Evolutionary conservation across 1,140 invertebrate genomes (phyloP), one percentile per base, ranked within the genome.

Genomic region (Euura saliciscinereae): DNA sequence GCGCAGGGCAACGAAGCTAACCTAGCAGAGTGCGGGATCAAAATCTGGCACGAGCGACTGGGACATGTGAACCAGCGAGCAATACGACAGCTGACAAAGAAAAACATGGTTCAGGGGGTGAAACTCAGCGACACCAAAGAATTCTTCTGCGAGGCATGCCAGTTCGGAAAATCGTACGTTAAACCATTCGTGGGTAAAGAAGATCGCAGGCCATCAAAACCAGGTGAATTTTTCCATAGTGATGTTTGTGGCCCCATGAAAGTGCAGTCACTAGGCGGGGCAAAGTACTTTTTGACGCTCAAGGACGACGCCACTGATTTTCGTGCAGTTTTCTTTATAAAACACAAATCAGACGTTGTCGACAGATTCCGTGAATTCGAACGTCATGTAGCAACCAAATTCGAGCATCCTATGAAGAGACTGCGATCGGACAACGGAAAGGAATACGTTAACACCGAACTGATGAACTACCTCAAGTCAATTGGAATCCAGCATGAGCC

Each of bases 241-340:
- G 87, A 89, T 74, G 69, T 88, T 1, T 85, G 81, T 73, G 87
- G 88, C 42, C 87, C 85, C 8, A 86, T 89, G 83, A 77, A 83
- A 10, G 71, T 77, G 6, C 68, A 13, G 28, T 85, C 83, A 4
- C 64, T 82, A 45, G 83, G 84, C 51, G 81, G 80, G 11, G 78
- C 80, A 5, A 71, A 69, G 6, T 89, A 87, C 73, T 83, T 86
- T 45, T 42, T 87, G 1, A 85, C 88, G 0, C 85, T 89, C 45
- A 87, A 85, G 3, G 87, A 89, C 77, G 86, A 89, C 43, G 85
- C 69, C 68, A 78, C 82, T 6, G 75, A 82, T 64, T 86, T 85
- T 77, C 79, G 81, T 73, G 80, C 77, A 73, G 78, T 86, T 11
- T 81, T 83, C 71, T 77, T 88, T 67, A 67, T 89, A n/a, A 83